phyloP scores from a whole-genome alignment of 2,797 vertebrate species.

The Scleropages formosus region DNA sequence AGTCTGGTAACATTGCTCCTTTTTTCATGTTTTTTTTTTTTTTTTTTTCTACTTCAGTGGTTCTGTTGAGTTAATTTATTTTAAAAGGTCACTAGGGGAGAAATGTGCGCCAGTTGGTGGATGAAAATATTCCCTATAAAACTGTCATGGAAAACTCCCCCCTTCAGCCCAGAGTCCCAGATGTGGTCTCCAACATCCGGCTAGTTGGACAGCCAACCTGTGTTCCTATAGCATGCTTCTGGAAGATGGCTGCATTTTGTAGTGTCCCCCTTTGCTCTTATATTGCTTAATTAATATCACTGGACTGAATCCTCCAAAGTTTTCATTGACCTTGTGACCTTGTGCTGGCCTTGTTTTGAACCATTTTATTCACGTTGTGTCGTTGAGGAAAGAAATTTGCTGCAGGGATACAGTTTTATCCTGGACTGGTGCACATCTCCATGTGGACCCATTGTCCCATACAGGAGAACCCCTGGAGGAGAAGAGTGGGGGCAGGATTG shows the following conservation, averaged over 20 bases:
- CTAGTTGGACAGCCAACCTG: slow-evolving; percentile 4
- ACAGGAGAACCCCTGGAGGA: no score
- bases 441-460: no score
- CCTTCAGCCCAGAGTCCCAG: slow-evolving; percentile 31
- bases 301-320: neutral
- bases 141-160: slow-evolving; percentile 33
- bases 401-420: no score
- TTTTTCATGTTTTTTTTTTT: neutral
- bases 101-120: slow-evolving; percentile 13
- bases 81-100: slow-evolving; percentile 9
- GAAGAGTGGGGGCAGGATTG: no score
- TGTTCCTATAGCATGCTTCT: neutral
- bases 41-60: neutral
- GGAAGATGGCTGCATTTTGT: neutral
- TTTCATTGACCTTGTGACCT: no score
- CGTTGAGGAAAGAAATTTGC: no score
- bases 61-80: slow-evolving; percentile 13
- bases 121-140: slow-evolving; percentile 44
- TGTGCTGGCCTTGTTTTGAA: no score
- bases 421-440: no score
- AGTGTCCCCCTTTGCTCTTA: neutral
- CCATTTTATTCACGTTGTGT: no score
- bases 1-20: neutral
- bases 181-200: slow-evolving; percentile 35
- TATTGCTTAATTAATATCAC: neutral